phyloP scores from a whole-genome alignment of 2,113 vertebrate species.

The Puntigrus tetrazona region DNA sequence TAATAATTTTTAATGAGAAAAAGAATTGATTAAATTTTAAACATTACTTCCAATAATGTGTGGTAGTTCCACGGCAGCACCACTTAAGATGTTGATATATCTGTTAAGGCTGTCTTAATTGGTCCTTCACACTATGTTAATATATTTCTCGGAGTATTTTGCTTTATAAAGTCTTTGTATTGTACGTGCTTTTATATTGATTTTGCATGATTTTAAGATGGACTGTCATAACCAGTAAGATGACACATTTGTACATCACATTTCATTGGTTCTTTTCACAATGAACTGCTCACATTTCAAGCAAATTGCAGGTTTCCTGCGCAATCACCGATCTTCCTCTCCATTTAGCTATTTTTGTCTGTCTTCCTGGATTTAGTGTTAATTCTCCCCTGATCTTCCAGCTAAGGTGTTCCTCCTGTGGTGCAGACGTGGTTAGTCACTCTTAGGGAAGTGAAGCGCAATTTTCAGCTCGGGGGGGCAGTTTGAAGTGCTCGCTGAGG shows the following conservation, averaged over 20 bases:
- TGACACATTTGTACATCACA: not conserved
- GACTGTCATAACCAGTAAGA: not conserved
- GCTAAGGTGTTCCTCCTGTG: not conserved
- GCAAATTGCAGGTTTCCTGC: not conserved
- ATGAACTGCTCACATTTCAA: slow-evolving; percentile 9
- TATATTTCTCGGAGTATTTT: not conserved
- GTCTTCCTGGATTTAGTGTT: not conserved
- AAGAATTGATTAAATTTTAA: slow-evolving; percentile 16
- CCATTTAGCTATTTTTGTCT: slow-evolving; percentile 26
- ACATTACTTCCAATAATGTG: not conserved
- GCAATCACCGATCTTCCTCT: not conserved
- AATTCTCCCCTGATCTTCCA: not conserved
- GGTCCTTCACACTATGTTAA: not conserved
- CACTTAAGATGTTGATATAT: not conserved
- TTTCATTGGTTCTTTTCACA: slow-evolving; percentile 10
- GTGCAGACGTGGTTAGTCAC: slow-evolving; percentile 14
- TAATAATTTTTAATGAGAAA: slow-evolving; percentile 14
- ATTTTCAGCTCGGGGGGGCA: not conserved
- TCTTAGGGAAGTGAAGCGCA: not conserved
- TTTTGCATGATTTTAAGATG: not conserved
- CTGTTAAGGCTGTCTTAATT: not conserved
- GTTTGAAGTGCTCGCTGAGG: slow-evolving; percentile 15
- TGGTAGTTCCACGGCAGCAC: not conserved
- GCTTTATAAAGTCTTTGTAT: not conserved
- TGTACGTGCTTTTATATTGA: not conserved